phyloP scores from a whole-genome alignment of 2,888 invertebrate genomes.

The Nephrotoma guestfalica region DNA sequence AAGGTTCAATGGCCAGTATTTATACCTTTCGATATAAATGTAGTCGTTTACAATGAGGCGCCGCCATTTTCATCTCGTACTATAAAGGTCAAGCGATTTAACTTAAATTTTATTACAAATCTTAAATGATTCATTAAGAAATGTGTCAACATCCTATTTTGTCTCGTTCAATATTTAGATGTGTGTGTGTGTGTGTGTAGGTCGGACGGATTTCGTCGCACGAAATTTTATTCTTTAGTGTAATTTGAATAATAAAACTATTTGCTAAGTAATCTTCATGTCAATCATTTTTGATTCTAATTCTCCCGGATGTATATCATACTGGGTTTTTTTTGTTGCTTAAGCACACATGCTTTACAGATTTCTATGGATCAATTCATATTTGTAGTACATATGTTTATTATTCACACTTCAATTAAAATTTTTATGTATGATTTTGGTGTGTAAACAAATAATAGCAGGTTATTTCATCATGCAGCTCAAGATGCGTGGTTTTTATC shows the following conservation, averaged over 20 bases:
- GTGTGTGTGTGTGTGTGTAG: neutral
- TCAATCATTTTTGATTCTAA: neutral
- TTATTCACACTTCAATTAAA: neutral
- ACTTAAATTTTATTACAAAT: neutral
- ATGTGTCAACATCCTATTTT: neutral
- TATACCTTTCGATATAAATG: neutral
- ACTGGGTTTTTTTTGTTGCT: neutral
- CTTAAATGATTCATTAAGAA: neutral
- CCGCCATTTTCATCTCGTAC: neutral
- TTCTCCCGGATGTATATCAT: neutral
- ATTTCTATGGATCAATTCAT: neutral
- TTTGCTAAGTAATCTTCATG: neutral
- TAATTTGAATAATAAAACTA: neutral
- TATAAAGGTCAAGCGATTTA: neutral
- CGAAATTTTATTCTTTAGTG: neutral
- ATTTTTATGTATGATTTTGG: neutral
- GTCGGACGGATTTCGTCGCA: neutral
- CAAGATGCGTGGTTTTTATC: neutral
- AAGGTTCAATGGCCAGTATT: neutral
- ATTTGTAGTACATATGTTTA: neutral
- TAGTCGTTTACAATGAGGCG: neutral
- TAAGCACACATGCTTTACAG: neutral
- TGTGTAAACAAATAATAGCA: neutral
- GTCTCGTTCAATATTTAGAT: neutral
- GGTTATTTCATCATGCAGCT: neutral